Conservation (phyloP, 2,888 invertebrate species). For the Macaria liturata region DNA sequence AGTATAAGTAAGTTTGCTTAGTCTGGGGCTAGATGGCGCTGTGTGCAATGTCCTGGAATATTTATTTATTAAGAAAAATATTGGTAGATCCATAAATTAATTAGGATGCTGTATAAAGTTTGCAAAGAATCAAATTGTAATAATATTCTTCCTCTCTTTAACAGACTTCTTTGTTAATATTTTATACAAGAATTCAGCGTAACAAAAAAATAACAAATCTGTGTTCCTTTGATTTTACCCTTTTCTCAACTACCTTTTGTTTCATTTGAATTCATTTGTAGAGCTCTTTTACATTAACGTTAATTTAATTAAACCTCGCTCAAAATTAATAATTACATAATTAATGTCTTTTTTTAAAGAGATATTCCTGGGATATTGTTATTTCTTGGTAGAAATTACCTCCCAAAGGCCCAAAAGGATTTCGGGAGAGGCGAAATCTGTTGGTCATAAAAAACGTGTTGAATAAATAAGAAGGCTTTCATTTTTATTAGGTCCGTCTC, state of each 20-base stretch:
- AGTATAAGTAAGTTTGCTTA: no score
- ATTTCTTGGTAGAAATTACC: slow-evolving; percentile 33
- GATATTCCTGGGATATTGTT: slow-evolving; percentile 32
- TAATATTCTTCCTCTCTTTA: background rate
- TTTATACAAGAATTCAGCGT: background rate
- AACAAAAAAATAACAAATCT: slow-evolving; percentile 15
- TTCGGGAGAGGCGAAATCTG: slow-evolving; percentile 18
- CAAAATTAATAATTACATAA: slow-evolving; percentile 34
- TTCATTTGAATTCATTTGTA: slow-evolving; percentile 25
- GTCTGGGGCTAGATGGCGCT: no score
- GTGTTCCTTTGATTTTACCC: slow-evolving; percentile 17
- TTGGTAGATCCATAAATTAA: no score
- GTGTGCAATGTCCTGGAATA: no score
- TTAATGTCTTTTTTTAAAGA: slow-evolving; percentile 32
- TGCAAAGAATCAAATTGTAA: no score
- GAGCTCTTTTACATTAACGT: slow-evolving; percentile 28
- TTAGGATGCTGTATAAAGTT: no score
- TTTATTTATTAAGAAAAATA: no score
- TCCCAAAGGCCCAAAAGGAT: slow-evolving; percentile 29
- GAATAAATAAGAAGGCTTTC: slow-evolving; percentile 25
- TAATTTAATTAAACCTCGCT: slow-evolving; percentile 34
- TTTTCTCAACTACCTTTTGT: slow-evolving; percentile 23
- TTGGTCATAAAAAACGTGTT: slow-evolving; percentile 21
- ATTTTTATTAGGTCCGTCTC: slow-evolving; percentile 21
- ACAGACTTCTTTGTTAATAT: slow-evolving; percentile 1